Evolutionary conservation across 2,888 invertebrate genomes (phyloP).

Genomic region (Brachycybe producta): DNA sequence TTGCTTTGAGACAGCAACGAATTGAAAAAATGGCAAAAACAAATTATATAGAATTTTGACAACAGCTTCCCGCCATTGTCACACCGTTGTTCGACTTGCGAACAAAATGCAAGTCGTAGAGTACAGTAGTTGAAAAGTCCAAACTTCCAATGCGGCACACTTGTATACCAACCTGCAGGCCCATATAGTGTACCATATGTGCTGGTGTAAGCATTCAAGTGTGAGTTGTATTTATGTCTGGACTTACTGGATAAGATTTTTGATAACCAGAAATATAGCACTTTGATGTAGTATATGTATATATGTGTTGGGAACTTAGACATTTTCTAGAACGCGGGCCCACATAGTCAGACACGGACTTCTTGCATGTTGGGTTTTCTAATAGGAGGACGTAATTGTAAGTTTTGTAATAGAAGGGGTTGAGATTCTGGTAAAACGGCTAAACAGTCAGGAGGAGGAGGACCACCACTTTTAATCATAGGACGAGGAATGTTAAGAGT

Average conservation of each 20-base stretch:
- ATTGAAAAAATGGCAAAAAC: no score
- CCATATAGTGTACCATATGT: background rate
- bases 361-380: constrained; percentile 21
- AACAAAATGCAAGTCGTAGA: no score
- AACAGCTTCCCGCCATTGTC: no score
- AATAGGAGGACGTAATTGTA: constrained; percentile 10
- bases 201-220: background rate
- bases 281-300: no score
- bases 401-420: constrained; percentile 20
- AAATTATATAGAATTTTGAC: no score
- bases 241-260: background rate
- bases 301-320: no score
- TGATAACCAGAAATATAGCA: background rate
- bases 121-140: no score
- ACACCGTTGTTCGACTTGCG: no score
- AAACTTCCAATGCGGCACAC: no score
- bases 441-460: constrained; percentile 5
- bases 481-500: constrained; percentile 17
- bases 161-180: background rate
- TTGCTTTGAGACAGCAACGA: no score
- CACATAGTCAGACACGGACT: constrained; percentile 18
- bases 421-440: constrained; percentile 19
- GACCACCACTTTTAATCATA: constrained; percentile 6
- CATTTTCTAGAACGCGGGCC: background rate
- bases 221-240: background rate